Percentiles rank a stretch among this genome's conserved stretches.
phyloP scores from a whole-genome alignment of 1,140 invertebrate species.

The Ostrea denselamellosa region DNA sequence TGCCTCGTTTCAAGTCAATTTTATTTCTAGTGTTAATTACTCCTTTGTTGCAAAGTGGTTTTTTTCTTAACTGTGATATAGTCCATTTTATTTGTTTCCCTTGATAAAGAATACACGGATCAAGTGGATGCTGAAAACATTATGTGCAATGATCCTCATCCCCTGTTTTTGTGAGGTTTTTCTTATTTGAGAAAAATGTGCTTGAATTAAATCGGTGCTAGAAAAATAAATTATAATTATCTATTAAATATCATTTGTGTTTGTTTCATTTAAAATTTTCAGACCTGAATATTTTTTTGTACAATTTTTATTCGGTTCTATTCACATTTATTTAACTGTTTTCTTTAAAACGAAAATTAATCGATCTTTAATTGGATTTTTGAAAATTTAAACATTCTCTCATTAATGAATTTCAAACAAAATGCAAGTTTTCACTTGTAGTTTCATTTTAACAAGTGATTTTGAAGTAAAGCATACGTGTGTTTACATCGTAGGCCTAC shows the following conservation, averaged over 20 bases:
- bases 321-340: background rate
- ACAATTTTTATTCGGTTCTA: background rate
- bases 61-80: constrained; percentile 16
- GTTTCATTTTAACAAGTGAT: constrained; percentile 49
- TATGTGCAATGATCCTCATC: constrained; percentile 31
- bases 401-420: constrained; percentile 35
- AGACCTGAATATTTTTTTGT: background rate
- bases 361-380: constrained; percentile 14
- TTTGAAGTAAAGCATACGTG: constrained; percentile 50
- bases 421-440: constrained; percentile 49
- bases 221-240: constrained; percentile 29
- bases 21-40: constrained; percentile 1
- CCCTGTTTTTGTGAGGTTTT: background rate
- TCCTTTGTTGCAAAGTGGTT: constrained; percentile 11
- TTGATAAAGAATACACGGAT: background rate
- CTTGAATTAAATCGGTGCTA: constrained; percentile 44
- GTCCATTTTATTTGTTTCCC: constrained; percentile 8
- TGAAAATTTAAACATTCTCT: constrained; percentile 16
- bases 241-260: background rate
- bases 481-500: constrained; percentile 54
- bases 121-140: background rate
- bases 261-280: background rate
- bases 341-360: constrained; percentile 7
- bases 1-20: constrained; percentile 6
- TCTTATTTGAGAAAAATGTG: constrained; percentile 33